These are phyloP conservation scores for Heliangelus exortis DNA, from an alignment of 2,797 vertebrate species.

Conservation along the genomic window DNA sequence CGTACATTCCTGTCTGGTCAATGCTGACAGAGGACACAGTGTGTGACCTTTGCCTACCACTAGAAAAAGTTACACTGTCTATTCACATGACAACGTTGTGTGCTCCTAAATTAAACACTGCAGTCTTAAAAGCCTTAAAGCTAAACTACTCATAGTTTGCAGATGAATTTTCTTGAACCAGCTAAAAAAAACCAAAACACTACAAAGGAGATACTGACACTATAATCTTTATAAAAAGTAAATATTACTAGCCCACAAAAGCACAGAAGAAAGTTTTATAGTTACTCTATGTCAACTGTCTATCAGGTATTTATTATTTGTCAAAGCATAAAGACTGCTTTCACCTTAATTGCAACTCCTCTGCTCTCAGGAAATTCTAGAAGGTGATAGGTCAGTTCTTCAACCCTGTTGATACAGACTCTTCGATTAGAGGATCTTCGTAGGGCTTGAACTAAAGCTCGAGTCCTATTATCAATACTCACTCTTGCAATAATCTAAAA, in stretches of 20 bases:
- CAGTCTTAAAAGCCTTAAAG: background rate
- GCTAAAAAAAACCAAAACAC: background rate
- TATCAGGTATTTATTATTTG: background rate
- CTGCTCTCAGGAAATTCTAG: conserved; percentile 95
- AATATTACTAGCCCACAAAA: background rate
- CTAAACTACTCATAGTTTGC: background rate
- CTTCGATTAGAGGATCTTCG: conserved; percentile 87
- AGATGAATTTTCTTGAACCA: background rate
- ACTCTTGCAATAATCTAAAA: conserved; percentile 94
- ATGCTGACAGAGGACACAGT: background rate
- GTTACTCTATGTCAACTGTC: background rate
- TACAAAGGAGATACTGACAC: background rate
- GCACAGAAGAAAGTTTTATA: background rate
- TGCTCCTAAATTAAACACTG: conserved; percentile 48
- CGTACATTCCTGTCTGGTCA: background rate
- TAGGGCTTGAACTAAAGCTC: conserved; percentile 91
- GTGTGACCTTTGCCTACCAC: background rate
- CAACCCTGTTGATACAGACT: conserved; percentile 92
- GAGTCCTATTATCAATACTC: conserved; percentile 95
- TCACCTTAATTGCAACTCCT: conserved; percentile 92
- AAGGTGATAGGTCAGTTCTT: conserved; percentile 95
- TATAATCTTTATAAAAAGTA: background rate
- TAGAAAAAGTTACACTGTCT: conserved; percentile 6
- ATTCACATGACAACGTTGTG: conserved; percentile 10
- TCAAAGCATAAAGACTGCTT: background rate